Conservation (phyloP, 2,113 vertebrate species). For the Eptesicus fuscus region DNA sequence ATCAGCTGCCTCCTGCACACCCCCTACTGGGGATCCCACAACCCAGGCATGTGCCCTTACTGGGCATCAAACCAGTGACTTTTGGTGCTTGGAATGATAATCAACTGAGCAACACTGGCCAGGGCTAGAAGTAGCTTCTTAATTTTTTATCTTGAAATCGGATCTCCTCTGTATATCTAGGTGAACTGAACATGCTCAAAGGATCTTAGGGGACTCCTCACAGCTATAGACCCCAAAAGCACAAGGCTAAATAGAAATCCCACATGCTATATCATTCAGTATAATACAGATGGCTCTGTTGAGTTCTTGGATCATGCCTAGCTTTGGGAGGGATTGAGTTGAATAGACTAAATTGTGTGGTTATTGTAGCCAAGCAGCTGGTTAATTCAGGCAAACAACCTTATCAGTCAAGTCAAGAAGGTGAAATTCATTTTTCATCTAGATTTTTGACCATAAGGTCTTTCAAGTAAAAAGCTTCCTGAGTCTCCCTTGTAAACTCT, state of each 20-base stretch:
- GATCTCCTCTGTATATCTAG: background rate
- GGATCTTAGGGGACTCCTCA: background rate
- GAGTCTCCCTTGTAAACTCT: background rate
- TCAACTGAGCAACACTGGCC: background rate
- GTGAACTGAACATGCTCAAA: background rate
- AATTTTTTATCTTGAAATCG: constrained; percentile 46
- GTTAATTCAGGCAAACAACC: background rate
- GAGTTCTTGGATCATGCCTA: background rate
- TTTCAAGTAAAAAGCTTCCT: background rate
- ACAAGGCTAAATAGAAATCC: background rate
- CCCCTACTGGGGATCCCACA: background rate
- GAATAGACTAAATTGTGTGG: background rate
- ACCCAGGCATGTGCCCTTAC: background rate
- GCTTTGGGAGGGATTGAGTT: background rate
- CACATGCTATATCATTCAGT: background rate
- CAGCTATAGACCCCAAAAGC: background rate
- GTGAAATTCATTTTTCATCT: constrained; percentile 26
- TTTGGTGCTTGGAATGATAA: background rate
- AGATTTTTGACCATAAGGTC: background rate
- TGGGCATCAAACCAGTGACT: background rate
- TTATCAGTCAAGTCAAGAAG: constrained; percentile 31
- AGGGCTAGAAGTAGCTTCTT: background rate
- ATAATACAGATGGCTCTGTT: background rate
- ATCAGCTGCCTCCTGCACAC: background rate
- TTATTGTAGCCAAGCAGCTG: background rate